Conservation (phyloP, 2,113 vertebrate species). For the Microcebus ravelobensis region DNA sequence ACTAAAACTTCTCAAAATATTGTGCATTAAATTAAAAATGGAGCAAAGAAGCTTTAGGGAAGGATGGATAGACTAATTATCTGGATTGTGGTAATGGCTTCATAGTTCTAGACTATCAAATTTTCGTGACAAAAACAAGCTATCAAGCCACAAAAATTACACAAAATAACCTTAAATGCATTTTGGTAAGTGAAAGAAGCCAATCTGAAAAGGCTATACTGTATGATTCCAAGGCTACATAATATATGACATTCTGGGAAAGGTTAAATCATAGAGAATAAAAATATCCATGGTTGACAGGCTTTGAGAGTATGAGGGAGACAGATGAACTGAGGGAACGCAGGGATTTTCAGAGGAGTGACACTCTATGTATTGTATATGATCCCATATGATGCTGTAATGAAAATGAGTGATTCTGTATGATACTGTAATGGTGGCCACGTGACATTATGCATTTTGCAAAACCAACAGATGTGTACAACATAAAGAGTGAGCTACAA, state of each 20-base stretch:
- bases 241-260: background rate
- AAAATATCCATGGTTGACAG: background rate
- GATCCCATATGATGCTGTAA: background rate
- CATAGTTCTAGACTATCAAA: background rate
- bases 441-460: background rate
- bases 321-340: background rate
- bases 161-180: background rate
- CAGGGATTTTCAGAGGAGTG: background rate
- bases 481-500: background rate
- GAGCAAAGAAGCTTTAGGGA: background rate
- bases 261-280: background rate
- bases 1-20: background rate
- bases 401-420: background rate
- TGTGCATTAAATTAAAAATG: background rate
- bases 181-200: background rate
- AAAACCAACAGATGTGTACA: background rate
- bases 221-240: background rate
- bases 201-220: background rate
- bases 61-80: background rate
- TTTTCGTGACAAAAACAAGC: background rate
- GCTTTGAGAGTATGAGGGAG: no score
- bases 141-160: background rate
- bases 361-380: background rate
- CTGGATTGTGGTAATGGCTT: background rate
- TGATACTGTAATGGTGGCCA: background rate